Base-by-base conservation (phyloP, 1,140 invertebrate species). In the Probaryconus sp. region DNA sequence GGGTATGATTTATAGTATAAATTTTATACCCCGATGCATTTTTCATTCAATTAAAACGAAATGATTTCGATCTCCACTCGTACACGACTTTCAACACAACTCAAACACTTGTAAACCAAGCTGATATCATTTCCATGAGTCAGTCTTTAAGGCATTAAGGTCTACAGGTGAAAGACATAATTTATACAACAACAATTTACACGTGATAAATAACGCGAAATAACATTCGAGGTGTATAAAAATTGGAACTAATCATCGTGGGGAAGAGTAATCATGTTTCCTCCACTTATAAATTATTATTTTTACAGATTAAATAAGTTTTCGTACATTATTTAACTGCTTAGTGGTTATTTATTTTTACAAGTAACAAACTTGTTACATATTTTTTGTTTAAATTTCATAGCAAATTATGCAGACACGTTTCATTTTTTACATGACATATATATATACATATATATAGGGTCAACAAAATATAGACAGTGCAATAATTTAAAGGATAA, bases 131-230 rank as follows among this genome's bases (percentile, higher is more conserved):
- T 70, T 56, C 18, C 31, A 35, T 58, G 35, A 56, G 4, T 58
- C 18, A 51, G 37, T 16, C 13, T 50, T 31, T n/a, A 11, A 20
- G 18, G 43, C 33, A 40, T 60, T 37, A 35, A 60, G 31, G 38
- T 60, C 26, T n/a, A 11, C 70, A 67, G 58, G 70, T 67, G 70
- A 60, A 58, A 73, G 47, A 61, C 31, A 48, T 73, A 55, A 61
- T 67, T 58, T 58, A n/a, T n/a, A n/a, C n/a, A n/a, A 58, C 28
- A 50, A 68, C 35, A 56, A 63, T 56, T 60, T 37, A 31, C 48
- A 28, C 50, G 33, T 33, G 40, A 68, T 69, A 50, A 69, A 68
- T 58, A 67, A 56, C 11, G 14, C n/a, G 21, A 38, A 42, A 56
- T 16, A 24, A 56, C 33, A 58, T 50, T n/a, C n/a, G 50, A 56